A percentile compares a stretch with the other conserved stretches of the same genome.
Evolutionary conservation across 2,888 invertebrate genomes (phyloP).

Genomic region (Orchesellides sinensis): DNA sequence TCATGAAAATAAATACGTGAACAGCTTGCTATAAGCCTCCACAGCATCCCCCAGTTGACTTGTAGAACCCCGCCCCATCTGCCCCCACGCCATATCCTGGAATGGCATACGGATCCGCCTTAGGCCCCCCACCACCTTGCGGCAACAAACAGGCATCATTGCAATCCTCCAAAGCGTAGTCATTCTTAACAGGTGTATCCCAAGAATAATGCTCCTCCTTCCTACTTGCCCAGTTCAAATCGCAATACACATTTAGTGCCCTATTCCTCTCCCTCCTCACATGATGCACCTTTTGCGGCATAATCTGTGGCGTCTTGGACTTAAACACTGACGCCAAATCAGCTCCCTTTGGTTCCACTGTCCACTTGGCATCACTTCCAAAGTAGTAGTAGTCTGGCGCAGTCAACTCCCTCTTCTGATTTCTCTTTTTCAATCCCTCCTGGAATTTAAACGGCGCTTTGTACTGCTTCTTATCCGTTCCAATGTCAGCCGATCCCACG

Average conservation of each 20-base stretch:
- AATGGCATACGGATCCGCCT: constrained; percentile 31
- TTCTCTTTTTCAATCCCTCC: constrained; percentile 1
- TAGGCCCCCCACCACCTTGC: constrained; percentile 23
- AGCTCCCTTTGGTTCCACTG: constrained; percentile 30
- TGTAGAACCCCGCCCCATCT: too few relatives aligned
- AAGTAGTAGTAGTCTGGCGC: constrained; percentile 60
- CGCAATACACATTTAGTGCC: constrained; percentile 20
- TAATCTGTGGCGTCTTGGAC: constrained; percentile 37
- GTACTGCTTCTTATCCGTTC: constrained; percentile 19
- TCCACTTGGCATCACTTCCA: constrained; percentile 3
- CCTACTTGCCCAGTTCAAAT: constrained; percentile 15
- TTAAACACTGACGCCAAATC: constrained; percentile 40
- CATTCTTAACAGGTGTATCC: constrained; percentile 9
- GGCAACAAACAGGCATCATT: constrained; percentile 9
- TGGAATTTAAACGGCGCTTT: constrained; percentile 41
- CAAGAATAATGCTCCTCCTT: constrained; percentile 42
- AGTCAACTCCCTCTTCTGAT: not conserved
- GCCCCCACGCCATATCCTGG: constrained; percentile 16
- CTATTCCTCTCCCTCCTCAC: constrained; percentile 47
- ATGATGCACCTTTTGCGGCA: constrained; percentile 7
- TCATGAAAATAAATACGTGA: too few relatives aligned
- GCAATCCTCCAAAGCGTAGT: constrained; percentile 44
- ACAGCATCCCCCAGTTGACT: constrained; percentile 2
- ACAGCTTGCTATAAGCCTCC: too few relatives aligned
- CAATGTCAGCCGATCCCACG: constrained; percentile 12